Evolutionary conservation across 2,888 invertebrate genomes (phyloP).

Genomic region (Encarsia formosa): DNA sequence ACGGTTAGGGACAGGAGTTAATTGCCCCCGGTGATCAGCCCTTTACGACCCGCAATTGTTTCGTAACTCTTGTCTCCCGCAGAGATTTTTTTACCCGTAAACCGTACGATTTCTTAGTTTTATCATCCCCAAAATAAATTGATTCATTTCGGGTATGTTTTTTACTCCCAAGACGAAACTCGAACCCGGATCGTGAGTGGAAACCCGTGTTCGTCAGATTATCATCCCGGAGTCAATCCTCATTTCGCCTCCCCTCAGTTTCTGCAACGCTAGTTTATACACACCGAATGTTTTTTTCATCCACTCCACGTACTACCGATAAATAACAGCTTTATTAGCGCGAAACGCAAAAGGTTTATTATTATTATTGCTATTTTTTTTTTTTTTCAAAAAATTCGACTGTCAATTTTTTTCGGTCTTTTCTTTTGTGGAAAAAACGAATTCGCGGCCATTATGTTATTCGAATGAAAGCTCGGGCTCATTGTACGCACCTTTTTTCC

Average conservation of each 20-base stretch:
- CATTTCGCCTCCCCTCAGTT: constrained; percentile 34
- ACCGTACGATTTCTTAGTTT: background rate
- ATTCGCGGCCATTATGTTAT: too few relatives aligned
- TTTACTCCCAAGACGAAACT: constrained; percentile 4
- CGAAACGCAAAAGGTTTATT: too few relatives aligned
- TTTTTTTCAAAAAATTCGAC: background rate
- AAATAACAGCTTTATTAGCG: too few relatives aligned
- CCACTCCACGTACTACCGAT: too few relatives aligned
- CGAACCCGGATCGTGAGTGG: constrained; percentile 45
- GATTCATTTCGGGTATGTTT: constrained; percentile 17
- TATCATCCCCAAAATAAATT: background rate
- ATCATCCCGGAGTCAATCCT: constrained; percentile 50
- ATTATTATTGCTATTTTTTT: background rate
- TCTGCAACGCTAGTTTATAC: too few relatives aligned
- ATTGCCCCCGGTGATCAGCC: constrained; percentile 51
- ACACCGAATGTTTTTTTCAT: too few relatives aligned
- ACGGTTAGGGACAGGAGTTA: constrained; percentile 41
- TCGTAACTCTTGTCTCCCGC: background rate
- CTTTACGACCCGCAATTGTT: constrained; percentile 40
- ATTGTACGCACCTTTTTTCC: too few relatives aligned
- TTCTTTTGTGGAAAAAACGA: too few relatives aligned
- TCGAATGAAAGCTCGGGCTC: too few relatives aligned
- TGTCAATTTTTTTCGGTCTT: background rate
- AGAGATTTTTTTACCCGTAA: background rate
- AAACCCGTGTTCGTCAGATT: constrained; percentile 51